Conservation (phyloP, 2,888 invertebrate species). For the Idaea straminata region DNA sequence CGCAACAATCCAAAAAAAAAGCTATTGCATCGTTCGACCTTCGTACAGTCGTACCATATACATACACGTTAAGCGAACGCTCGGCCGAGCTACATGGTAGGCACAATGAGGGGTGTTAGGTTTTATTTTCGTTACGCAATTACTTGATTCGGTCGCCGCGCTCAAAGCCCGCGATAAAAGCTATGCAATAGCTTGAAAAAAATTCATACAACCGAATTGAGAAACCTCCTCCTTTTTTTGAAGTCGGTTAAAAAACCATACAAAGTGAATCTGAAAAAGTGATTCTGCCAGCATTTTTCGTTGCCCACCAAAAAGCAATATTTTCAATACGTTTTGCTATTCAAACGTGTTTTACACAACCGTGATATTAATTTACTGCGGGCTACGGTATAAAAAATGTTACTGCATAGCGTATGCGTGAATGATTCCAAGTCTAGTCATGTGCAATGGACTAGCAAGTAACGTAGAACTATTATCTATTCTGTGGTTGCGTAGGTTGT, state of each 20-base stretch:
- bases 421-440: constrained; percentile 46
- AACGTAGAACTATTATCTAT: constrained; percentile 3
- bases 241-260: not conserved
- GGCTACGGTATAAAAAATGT: not conserved
- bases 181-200: too few species aligned
- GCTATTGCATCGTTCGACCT: too few species aligned
- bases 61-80: too few species aligned
- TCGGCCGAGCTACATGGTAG: too few species aligned
- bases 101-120: too few species aligned
- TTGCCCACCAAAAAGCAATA: not conserved
- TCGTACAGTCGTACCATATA: too few species aligned
- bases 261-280: not conserved
- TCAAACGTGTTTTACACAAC: not conserved
- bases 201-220: too few species aligned
- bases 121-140: too few species aligned
- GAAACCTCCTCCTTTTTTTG: too few species aligned
- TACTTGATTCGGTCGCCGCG: too few species aligned
- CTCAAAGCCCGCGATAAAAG: too few species aligned
- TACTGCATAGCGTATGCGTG: constrained; percentile 28
- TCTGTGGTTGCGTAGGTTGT: constrained; percentile 33
- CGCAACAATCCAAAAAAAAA: too few species aligned
- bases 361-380: not conserved
- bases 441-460: constrained; percentile 40
- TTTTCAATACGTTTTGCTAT: not conserved
- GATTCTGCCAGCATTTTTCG: not conserved